A percentile compares a stretch with the other conserved stretches of the same genome.
Evolutionary conservation across 2,888 invertebrate genomes (phyloP).

Genomic region (Dasypogon diadema): DNA sequence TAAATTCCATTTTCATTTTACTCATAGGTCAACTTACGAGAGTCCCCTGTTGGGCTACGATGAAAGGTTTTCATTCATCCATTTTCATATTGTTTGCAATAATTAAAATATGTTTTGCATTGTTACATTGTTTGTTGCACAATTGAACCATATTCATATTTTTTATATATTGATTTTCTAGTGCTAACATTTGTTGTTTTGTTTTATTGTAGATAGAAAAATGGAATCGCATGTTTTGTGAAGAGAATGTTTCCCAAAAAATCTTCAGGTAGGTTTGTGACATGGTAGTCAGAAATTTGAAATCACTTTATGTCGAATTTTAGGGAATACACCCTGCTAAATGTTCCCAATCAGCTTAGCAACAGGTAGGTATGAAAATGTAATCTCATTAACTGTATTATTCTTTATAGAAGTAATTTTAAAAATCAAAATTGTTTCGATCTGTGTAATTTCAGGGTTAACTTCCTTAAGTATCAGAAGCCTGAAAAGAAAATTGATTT

Average conservation of each 20-base stretch:
- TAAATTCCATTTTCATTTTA: slow-evolving; percentile 55
- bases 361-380: slow-evolving; percentile 62
- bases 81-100: slow-evolving; percentile 32
- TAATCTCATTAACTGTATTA: too few relatives aligned
- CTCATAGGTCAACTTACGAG: slow-evolving; percentile 65
- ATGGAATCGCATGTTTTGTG: slow-evolving; percentile 72
- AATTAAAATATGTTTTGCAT: not conserved
- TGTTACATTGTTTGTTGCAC: slow-evolving; percentile 7
- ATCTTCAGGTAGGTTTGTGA: slow-evolving; percentile 72
- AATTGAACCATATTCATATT: not conserved
- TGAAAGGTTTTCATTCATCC: slow-evolving; percentile 63
- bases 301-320: slow-evolving; percentile 58
- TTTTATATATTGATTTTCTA: not conserved
- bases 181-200: slow-evolving; percentile 65
- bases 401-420: too few relatives aligned
- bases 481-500: slow-evolving; percentile 80
- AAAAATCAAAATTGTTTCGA: too few relatives aligned
- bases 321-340: slow-evolving; percentile 72
- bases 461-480: slow-evolving; percentile 91
- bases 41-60: slow-evolving; percentile 67
- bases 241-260: slow-evolving; percentile 69
- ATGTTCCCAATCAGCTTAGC: slow-evolving; percentile 66
- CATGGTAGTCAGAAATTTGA: not conserved
- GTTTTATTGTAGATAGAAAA: slow-evolving; percentile 75
- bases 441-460: slow-evolving; percentile 75